Conservation (phyloP, 2,888 invertebrate genomes). For the Quadroppia sp. region DNA sequence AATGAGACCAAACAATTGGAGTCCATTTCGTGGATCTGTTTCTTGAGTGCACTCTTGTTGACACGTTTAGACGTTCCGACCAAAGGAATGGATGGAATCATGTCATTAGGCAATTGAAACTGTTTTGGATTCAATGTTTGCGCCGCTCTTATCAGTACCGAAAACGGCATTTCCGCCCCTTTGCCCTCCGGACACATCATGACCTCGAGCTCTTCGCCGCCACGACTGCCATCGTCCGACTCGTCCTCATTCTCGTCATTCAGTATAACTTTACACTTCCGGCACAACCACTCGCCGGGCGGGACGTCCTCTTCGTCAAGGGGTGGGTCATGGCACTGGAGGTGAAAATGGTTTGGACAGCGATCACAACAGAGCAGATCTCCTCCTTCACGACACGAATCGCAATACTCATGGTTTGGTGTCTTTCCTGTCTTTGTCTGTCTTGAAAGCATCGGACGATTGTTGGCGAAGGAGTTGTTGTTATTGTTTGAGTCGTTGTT, state of each 20-base stretch:
- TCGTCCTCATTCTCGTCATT: neutral
- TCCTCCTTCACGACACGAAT: constrained; percentile 90
- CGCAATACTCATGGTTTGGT: constrained; percentile 85
- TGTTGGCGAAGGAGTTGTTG: constrained; percentile 9
- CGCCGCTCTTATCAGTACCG: constrained; percentile 74
- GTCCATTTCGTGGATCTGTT: constrained; percentile 59
- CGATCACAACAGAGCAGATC: constrained; percentile 92
- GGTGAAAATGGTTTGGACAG: constrained; percentile 92
- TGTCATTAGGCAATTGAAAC: constrained; percentile 78
- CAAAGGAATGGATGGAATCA: constrained; percentile 69
- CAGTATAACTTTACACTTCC: constrained; percentile 61
- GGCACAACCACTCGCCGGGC: constrained; percentile 84
- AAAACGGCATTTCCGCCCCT: constrained; percentile 61
- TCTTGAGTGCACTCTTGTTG: constrained; percentile 20
- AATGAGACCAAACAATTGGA: constrained; percentile 67
- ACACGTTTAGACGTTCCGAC: constrained; percentile 67
- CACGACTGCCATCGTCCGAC: neutral
- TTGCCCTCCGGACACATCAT: neutral
- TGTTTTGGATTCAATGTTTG: constrained; percentile 80
- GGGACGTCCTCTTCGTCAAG: constrained; percentile 83
- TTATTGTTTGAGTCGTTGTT: constrained; percentile 19
- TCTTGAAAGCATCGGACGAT: constrained; percentile 18
- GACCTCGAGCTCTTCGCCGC: constrained; percentile 44
- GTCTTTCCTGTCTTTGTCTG: constrained; percentile 29
- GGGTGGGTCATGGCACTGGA: constrained; percentile 93